A percentile compares a stretch with the other conserved stretches of the same genome.
phyloP scores from a whole-genome alignment of 2,113 vertebrate species.

The Barnardius zonarius region DNA sequence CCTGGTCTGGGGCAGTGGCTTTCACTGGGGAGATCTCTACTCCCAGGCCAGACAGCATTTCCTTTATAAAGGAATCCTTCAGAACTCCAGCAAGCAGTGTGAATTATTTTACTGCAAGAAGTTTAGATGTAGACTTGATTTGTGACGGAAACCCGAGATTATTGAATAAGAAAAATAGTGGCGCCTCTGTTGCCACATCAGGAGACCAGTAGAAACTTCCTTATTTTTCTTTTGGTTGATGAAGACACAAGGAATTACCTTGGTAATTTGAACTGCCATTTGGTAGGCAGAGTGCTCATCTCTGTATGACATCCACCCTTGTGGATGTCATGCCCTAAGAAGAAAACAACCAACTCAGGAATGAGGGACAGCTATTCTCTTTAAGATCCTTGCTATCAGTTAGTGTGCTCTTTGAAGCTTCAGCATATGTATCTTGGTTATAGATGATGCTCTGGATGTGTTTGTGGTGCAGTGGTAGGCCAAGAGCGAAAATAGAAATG shows the following conservation, averaged over 20 bases:
- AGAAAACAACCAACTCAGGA: not conserved
- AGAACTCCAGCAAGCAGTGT: not conserved
- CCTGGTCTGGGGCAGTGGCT: not conserved
- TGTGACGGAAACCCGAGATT: constrained; percentile 8
- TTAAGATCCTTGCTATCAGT: not conserved
- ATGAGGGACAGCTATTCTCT: not conserved
- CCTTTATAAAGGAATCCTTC: not conserved
- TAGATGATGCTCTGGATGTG: not conserved
- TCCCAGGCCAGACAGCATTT: not conserved
- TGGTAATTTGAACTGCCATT: not conserved
- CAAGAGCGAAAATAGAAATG: not conserved
- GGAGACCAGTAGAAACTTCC: not conserved
- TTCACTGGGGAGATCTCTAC: not conserved
- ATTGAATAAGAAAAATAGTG: not conserved
- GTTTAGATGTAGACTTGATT: not conserved
- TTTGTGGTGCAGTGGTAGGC: not conserved
- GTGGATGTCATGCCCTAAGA: not conserved
- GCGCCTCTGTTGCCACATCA: not conserved
- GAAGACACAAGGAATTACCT: not conserved
- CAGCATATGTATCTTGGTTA: not conserved
- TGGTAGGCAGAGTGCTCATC: not conserved
- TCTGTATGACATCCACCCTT: not conserved
- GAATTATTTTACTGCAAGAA: not conserved
- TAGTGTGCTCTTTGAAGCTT: not conserved
- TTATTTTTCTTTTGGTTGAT: not conserved